Evolutionary conservation across 2,888 invertebrate genomes (phyloP), one percentile per base, ranked within the genome.

Genomic region (Archips xylosteana): DNA sequence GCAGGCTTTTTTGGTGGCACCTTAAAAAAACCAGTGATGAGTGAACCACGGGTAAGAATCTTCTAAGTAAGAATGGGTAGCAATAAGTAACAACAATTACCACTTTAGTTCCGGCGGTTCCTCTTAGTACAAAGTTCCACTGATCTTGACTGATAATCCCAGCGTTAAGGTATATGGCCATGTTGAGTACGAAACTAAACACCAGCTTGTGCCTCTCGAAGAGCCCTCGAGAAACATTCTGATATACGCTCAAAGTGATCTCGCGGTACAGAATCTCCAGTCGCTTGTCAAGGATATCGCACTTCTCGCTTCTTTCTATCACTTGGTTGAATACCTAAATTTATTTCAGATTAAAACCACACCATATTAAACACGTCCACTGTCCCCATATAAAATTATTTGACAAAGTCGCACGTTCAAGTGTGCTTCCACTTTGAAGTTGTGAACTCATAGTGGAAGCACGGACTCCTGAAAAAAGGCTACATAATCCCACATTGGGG

Each of bases 191-290:
- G 84, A 98, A 97, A 83, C 97, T 98, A 87, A 97, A 98, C 71
- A 98, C 96, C 0, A 98, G 94, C 89, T 99, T 98, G 90, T 99
- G 98, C 75, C 96, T 96, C 87, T 98, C 98, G 85, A 99, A 98
- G 10, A 99, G 94, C 0, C 98, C 99, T 71, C 98, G 95, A 0
- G 98, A 98, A 47, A 99, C 97, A 83, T 98, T 99, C 9, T 96
- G 96, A 85, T 98, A 99, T 57, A 98, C 96, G 0, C 97, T 96
- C 69, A 96, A 94, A 0, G 98, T 97, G 78, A 98, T 98, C 87
- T 97, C 97, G 23, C 95, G 92, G 80, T 96, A 96, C 2, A 99
- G 92, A 75, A 96, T 96, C 32, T 95, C 89, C 45, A 98, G 92
- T 12, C 98, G 95, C 12, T 91, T 89, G 42, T 96, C 95, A 9